A percentile compares a stretch with the other conserved stretches of the same genome.
Evolutionary conservation across 2,888 invertebrate genomes (phyloP).

Genomic region (Lasius platythorax): DNA sequence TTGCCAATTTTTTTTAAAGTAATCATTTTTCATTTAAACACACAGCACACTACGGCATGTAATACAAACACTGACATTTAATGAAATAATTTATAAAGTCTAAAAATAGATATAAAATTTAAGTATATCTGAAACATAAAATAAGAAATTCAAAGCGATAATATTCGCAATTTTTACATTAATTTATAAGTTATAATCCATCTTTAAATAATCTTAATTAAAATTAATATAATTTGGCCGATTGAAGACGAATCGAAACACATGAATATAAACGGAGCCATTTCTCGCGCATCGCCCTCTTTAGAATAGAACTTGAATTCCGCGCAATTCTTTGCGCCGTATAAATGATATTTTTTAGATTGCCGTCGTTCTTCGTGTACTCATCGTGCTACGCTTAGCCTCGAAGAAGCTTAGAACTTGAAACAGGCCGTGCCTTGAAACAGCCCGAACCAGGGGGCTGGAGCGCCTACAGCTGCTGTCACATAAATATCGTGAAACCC

Average conservation of each 20-base stretch:
- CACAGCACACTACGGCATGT: not conserved
- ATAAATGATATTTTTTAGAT: conserved; percentile 61
- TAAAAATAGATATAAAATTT: not conserved
- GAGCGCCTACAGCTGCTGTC: conserved; percentile 83
- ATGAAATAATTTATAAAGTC: not conserved
- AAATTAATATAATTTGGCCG: not conserved
- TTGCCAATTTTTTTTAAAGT: not conserved
- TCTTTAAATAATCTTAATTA: not conserved
- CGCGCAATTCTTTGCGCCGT: conserved; percentile 22
- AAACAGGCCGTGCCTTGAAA: conserved; percentile 68
- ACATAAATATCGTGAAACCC: conserved; percentile 84
- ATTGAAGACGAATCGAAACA: not conserved
- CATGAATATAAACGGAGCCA: not conserved
- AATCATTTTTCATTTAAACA: not conserved
- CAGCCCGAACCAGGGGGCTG: conserved; percentile 64
- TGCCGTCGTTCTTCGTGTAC: not conserved
- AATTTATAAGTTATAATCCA: not conserved
- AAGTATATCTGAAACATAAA: not conserved
- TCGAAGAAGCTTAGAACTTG: conserved; percentile 75
- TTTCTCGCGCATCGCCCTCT: conserved; percentile 8
- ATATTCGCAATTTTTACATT: not conserved
- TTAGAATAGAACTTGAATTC: conserved; percentile 41
- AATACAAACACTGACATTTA: not conserved
- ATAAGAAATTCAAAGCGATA: not conserved
- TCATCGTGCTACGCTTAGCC: not conserved